These are phyloP conservation scores for Clitarchus hookeri DNA, from an alignment of 2,888 invertebrate species.

Conservation along the genomic window DNA sequence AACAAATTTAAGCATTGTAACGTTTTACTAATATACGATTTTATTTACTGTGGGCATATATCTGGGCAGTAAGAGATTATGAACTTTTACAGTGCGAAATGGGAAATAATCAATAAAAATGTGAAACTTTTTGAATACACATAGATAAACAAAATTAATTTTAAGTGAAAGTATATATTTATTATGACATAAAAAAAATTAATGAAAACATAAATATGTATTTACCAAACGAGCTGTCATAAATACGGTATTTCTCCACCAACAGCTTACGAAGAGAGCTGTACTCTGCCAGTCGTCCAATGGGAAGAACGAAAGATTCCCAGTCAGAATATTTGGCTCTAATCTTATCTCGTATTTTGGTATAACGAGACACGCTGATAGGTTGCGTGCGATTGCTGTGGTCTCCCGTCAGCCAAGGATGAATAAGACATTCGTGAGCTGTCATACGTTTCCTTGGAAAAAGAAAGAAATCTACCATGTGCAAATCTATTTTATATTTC, in stretches of 20 bases:
- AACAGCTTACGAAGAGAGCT: conserved; percentile 93
- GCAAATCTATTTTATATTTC: too few species aligned
- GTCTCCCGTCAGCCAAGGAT: conserved; percentile 93
- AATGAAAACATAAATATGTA: conserved; percentile 34
- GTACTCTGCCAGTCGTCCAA: conserved; percentile 97
- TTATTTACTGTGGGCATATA: background rate
- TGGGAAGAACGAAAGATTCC: conserved; percentile 86
- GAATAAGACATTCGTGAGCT: conserved; percentile 94
- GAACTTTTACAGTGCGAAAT: too few species aligned
- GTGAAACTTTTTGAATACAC: too few species aligned
- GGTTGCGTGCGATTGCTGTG: conserved; percentile 73
- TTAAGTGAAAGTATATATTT: too few species aligned
- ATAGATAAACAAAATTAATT: too few species aligned
- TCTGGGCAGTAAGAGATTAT: too few species aligned
- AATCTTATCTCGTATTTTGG: conserved; percentile 85
- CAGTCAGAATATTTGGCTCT: conserved; percentile 80
- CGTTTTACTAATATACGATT: background rate
- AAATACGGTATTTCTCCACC: conserved; percentile 95
- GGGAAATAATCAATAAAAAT: too few species aligned
- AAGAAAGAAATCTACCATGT: background rate
- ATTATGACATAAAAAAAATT: too few species aligned
- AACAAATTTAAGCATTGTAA: too few species aligned
- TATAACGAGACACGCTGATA: conserved; percentile 84
- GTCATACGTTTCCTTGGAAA: conserved; percentile 87
- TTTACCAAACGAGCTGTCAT: conserved; percentile 92